These are phyloP conservation scores for Steatornis caripensis DNA, from an alignment of 2,113 vertebrate genomes.

Conservation along the genomic window DNA sequence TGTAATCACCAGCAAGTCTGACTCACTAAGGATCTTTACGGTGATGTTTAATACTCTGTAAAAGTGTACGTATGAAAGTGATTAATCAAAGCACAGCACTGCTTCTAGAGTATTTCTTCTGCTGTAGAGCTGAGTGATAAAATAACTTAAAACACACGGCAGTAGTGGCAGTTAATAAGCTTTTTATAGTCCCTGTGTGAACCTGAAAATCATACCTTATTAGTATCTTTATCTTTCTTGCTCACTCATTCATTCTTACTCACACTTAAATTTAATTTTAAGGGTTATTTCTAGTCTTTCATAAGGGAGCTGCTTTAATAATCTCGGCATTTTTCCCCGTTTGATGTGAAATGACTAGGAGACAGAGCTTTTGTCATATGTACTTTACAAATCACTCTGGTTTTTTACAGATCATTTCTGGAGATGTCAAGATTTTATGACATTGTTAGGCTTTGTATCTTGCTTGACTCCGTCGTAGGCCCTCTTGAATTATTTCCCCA, in stretches of 20 bases:
- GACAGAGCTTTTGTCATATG: conserved; percentile 15
- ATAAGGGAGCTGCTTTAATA: conserved; percentile 56
- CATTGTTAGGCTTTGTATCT: conserved; percentile 6
- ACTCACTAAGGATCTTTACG: conserved; percentile 60
- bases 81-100: conserved; percentile 71
- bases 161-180: conserved; percentile 73
- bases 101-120: conserved; percentile 68
- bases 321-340: conserved; percentile 33
- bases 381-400: conserved; percentile 9
- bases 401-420: conserved; percentile 30
- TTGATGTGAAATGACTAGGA: conserved; percentile 39
- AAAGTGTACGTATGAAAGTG: conserved; percentile 69
- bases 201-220: conserved; percentile 80
- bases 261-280: conserved; percentile 72
- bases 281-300: conserved; percentile 28
- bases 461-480: background rate
- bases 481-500: conserved; percentile 15
- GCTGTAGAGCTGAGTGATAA: conserved; percentile 68
- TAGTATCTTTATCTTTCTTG: conserved; percentile 79
- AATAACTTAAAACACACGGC: conserved; percentile 70
- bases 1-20: conserved; percentile 70
- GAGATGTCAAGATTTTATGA: conserved; percentile 9
- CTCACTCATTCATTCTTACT: conserved; percentile 68
- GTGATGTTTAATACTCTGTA: conserved; percentile 61
- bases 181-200: conserved; percentile 76